phyloP scores from a whole-genome alignment of 2,888 invertebrate genomes.

The Ophraella communa region DNA sequence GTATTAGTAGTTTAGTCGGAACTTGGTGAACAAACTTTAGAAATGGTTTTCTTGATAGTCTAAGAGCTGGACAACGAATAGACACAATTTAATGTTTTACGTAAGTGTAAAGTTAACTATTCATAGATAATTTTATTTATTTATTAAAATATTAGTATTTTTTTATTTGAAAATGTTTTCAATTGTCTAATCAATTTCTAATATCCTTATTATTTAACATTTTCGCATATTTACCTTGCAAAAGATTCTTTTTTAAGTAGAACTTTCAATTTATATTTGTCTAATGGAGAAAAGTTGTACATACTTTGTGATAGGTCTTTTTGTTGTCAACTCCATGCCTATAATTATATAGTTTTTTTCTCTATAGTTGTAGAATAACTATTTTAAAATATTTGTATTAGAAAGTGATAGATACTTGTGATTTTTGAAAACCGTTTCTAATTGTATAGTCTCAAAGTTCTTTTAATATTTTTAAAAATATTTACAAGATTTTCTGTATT shows the following conservation, averaged over 20 bases:
- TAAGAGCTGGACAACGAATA: not conserved
- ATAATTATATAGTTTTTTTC: slow-evolving; percentile 27
- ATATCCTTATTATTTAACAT: too few relatives aligned
- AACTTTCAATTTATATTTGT: too few relatives aligned
- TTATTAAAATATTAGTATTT: too few relatives aligned
- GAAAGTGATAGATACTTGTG: slow-evolving; percentile 44
- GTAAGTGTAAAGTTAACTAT: too few relatives aligned
- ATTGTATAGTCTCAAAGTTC: slow-evolving; percentile 14
- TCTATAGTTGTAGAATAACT: slow-evolving; percentile 36
- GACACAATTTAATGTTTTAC: too few relatives aligned
- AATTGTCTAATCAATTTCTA: too few relatives aligned
- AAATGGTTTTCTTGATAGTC: slow-evolving; percentile 15
- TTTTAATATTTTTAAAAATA: slow-evolving; percentile 13
- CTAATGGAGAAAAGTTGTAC: not conserved
- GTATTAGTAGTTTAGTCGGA: slow-evolving; percentile 6
- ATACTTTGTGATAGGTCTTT: not conserved
- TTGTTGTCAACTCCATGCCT: not conserved
- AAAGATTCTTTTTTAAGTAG: too few relatives aligned
- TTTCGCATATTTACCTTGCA: too few relatives aligned
- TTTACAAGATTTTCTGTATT: slow-evolving; percentile 11
- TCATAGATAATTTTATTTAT: too few relatives aligned
- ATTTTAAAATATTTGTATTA: slow-evolving; percentile 31
- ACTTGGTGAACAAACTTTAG: not conserved
- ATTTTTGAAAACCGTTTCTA: slow-evolving; percentile 38
- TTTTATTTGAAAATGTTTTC: too few relatives aligned